phyloP scores from a whole-genome alignment of 2,113 vertebrate species.

The Alligator sinensis region DNA sequence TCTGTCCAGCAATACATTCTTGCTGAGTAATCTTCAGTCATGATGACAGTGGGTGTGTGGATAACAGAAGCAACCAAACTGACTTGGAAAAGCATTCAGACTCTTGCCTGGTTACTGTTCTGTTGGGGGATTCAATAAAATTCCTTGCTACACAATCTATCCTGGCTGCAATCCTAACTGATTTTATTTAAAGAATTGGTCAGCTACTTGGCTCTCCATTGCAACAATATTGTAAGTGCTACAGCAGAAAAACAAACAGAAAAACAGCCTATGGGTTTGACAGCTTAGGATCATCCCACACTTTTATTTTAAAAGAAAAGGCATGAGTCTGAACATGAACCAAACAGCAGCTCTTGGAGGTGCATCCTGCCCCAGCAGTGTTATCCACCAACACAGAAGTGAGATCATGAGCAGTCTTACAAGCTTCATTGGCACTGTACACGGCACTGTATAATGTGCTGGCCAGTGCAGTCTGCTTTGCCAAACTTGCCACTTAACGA shows the following conservation, averaged over 20 bases:
- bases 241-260: slow-evolving; percentile 30
- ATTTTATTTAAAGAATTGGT: background rate
- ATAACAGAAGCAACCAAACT: fast-evolving
- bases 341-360: slow-evolving; percentile 48
- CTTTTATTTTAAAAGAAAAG: slow-evolving; percentile 7
- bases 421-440: slow-evolving; percentile 9
- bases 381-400: background rate
- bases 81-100: fast-evolving
- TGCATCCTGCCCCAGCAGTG: slow-evolving; percentile 38
- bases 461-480: slow-evolving; percentile 38
- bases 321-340: slow-evolving; percentile 36
- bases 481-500: slow-evolving; percentile 59
- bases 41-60: fast-evolving
- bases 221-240: background rate
- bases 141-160: background rate
- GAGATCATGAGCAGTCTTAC: slow-evolving; percentile 45
- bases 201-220: slow-evolving; percentile 7
- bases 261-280: background rate
- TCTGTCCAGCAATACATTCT: background rate
- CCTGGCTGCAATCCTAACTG: background rate
- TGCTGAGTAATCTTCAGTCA: background rate
- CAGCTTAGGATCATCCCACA: slow-evolving; percentile 30
- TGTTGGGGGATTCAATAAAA: fast-evolving
- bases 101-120: background rate
- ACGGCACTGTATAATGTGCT: background rate